phyloP scores from a whole-genome alignment of 2,888 invertebrate genomes.

The Torymus auratus region DNA sequence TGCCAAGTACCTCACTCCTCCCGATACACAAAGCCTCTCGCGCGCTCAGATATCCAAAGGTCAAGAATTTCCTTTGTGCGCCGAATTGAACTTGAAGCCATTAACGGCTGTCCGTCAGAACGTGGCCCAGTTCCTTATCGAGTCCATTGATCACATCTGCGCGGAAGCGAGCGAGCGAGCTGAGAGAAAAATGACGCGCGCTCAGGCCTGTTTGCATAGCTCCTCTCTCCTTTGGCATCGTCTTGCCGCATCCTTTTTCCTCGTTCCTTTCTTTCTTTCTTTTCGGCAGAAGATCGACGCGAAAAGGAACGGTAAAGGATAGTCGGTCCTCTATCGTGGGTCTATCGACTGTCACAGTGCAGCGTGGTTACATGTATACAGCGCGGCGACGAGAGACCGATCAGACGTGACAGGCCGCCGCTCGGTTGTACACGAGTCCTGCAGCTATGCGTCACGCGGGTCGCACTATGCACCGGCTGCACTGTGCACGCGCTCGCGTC shows the following conservation, averaged over 20 bases:
- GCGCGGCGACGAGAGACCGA: not conserved
- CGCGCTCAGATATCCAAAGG: conserved; percentile 22
- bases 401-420: conserved; percentile 3
- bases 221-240: not conserved
- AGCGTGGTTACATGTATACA: not conserved
- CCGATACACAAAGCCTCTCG: too few relatives aligned
- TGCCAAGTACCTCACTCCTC: too few relatives aligned
- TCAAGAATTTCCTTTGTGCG: conserved; percentile 37
- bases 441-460: too few relatives aligned
- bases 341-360: conserved; percentile 31
- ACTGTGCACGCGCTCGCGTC: not conserved
- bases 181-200: not conserved
- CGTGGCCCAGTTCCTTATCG: conserved; percentile 49
- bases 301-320: conserved; percentile 5
- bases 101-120: conserved; percentile 49
- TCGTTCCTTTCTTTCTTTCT: not conserved
- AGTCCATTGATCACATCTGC: conserved; percentile 15
- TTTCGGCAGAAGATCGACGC: not conserved
- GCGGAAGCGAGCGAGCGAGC: not conserved
- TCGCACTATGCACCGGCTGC: too few relatives aligned
- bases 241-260: not conserved
- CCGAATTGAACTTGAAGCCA: conserved; percentile 28
- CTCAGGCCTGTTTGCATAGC: conserved; percentile 12
- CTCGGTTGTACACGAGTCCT: conserved; percentile 9
- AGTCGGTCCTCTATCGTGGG: conserved; percentile 3